Evolutionary conservation across 2,113 vertebrate species (phyloP).

Genomic region (Psephotus haematonotus): DNA sequence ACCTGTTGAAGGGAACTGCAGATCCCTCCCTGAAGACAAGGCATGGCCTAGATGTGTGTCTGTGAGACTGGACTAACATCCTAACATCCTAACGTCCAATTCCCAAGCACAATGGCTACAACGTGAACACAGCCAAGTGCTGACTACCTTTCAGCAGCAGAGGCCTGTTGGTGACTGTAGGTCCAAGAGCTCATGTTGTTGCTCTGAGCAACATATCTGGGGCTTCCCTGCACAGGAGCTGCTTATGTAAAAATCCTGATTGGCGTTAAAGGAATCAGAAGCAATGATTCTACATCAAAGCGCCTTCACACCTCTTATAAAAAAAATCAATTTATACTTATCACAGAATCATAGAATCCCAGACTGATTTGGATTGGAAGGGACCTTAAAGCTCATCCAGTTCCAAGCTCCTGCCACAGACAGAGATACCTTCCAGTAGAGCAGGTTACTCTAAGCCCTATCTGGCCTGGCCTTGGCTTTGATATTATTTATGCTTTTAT

Average conservation of each 20-base stretch:
- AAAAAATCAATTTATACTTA: not conserved
- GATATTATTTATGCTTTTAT: not conserved
- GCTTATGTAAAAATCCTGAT: not conserved
- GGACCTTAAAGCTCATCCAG: not conserved
- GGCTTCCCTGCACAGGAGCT: not conserved
- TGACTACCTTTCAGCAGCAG: not conserved
- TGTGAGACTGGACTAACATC: not conserved
- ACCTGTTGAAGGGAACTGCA: not conserved
- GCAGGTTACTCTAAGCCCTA: not conserved
- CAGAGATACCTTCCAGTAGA: not conserved
- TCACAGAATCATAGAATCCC: not conserved
- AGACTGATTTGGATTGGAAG: not conserved
- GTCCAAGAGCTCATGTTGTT: not conserved
- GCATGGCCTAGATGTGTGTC: rapidly evolving
- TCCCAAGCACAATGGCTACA: not conserved
- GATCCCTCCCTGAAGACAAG: not conserved
- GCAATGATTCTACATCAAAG: not conserved
- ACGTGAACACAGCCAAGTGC: not conserved
- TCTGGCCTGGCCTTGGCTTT: not conserved
- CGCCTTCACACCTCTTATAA: not conserved
- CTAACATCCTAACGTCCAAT: rapidly evolving
- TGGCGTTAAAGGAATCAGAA: not conserved
- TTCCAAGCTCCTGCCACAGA: not conserved
- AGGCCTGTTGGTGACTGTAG: not conserved
- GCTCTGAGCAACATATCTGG: not conserved